These are phyloP conservation scores for Fratercula arctica DNA, from an alignment of 2,797 vertebrate genomes.

Conservation along the genomic window DNA sequence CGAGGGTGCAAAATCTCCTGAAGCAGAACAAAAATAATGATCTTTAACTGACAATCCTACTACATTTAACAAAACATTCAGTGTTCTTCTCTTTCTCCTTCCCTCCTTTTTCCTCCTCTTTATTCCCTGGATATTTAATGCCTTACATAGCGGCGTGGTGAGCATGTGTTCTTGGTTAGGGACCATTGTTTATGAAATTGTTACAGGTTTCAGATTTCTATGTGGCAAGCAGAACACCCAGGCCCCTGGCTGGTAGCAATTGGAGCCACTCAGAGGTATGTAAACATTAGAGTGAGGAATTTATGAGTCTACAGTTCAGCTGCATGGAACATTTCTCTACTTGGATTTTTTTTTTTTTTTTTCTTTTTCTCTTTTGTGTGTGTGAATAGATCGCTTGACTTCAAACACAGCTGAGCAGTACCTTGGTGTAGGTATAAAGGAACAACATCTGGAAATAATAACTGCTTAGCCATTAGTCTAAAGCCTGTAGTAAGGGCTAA, in stretches of 20 bases:
- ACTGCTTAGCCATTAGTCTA: background rate
- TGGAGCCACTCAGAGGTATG: slow-evolving; percentile 52
- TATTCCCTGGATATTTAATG: slow-evolving; percentile 41
- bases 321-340: slow-evolving; percentile 12
- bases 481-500: background rate
- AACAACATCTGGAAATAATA: slow-evolving; percentile 40
- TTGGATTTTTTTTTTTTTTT: background rate
- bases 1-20: background rate
- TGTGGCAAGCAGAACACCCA: slow-evolving; percentile 50
- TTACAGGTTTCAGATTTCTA: slow-evolving; percentile 71
- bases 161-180: slow-evolving; percentile 72
- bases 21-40: background rate
- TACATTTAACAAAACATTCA: slow-evolving; percentile 19
- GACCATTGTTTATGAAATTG: slow-evolving; percentile 71
- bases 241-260: slow-evolving; percentile 53
- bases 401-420: slow-evolving; percentile 35
- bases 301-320: slow-evolving; percentile 56
- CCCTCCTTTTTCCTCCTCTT: background rate
- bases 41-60: background rate
- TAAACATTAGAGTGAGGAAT: slow-evolving; percentile 68
- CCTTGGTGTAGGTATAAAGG: slow-evolving; percentile 1
- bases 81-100: slow-evolving; percentile 11
- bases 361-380: background rate
- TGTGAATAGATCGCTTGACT: slow-evolving; percentile 25
- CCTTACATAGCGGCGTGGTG: slow-evolving; percentile 34